Percentiles rank a stretch among this genome's conserved stretches.
Conservation (phyloP, 2,113 vertebrate genomes). For the Oreocharis arfaki region DNA sequence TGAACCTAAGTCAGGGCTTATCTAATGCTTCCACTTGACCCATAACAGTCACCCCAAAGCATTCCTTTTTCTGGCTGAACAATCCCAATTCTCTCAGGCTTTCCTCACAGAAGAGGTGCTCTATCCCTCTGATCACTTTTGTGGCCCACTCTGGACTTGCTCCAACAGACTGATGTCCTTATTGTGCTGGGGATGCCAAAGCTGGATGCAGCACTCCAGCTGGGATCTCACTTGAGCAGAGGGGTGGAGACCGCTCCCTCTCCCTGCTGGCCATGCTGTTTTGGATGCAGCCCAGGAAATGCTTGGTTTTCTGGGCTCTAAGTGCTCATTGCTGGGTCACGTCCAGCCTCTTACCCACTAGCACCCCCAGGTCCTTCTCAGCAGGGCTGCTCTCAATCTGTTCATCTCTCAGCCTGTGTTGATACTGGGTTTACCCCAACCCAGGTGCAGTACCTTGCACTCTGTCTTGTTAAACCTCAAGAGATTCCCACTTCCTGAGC, state of each 20-base stretch:
- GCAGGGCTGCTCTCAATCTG: neutral
- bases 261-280: neutral
- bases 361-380: neutral
- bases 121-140: neutral
- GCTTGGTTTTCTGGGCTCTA: neutral
- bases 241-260: neutral
- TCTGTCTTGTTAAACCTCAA: neutral
- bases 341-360: neutral
- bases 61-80: neutral
- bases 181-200: neutral
- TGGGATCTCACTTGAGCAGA: neutral
- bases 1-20: neutral
- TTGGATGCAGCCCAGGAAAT: neutral
- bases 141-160: neutral
- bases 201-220: neutral
- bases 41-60: accelerated
- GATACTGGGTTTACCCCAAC: no score
- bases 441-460: neutral
- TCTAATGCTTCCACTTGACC: neutral
- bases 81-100: neutral
- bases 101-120: neutral
- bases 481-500: neutral
- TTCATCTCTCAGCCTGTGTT: neutral
- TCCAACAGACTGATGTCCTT: neutral
- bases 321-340: neutral